Evolutionary conservation across 2,888 invertebrate genomes (phyloP), one percentile per base, ranked within the genome.

Genomic region (Limnephilus rhombicus): DNA sequence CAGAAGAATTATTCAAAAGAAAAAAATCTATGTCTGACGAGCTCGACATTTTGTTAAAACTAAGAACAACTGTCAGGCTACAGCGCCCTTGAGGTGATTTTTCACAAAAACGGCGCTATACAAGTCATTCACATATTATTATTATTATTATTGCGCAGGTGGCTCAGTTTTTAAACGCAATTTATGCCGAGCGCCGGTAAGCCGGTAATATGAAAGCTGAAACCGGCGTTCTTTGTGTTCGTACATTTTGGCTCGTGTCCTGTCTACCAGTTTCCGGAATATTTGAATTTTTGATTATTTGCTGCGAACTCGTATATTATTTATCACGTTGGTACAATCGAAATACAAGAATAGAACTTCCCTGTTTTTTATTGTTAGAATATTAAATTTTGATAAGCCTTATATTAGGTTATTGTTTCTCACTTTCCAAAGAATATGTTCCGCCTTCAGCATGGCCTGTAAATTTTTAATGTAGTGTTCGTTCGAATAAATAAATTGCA

Each of bases 221-320:
- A 45, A 45, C 41, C 41, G 7, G 41, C 9, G 45, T 12, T 45
- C 24, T 83, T 83, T 41, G 37, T 24, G 68, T 53, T 90, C 45
- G 31, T 37, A 82, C 45, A 85, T 83, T 45, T 82, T 83, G 53
- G 83, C 85, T 92, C 24, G 2, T 68, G n/a, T 68, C 90, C 80
- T 82, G 80, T 87, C 37, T 41, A 41, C 37, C 83, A 24, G 82
- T 92, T 91, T 90, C 89, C 85, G 83, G 91, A 91, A 91, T 92
- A 91, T 92, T 91, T 92, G 92, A 92, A 86, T 91, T 92, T 91
- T 92, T 91, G 90, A 91, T 91, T 92, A 91, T 92, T 92, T 88
- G 92, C 83, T 53, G 90, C n/a, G 7, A 68, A 68, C 83, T 92
- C 88, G 85, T 92, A 90, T 92, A 92, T 89, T 85, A 90, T 68